Evolutionary conservation across 2,797 vertebrate genomes (phyloP).

Genomic region (Rallus crepitans): DNA sequence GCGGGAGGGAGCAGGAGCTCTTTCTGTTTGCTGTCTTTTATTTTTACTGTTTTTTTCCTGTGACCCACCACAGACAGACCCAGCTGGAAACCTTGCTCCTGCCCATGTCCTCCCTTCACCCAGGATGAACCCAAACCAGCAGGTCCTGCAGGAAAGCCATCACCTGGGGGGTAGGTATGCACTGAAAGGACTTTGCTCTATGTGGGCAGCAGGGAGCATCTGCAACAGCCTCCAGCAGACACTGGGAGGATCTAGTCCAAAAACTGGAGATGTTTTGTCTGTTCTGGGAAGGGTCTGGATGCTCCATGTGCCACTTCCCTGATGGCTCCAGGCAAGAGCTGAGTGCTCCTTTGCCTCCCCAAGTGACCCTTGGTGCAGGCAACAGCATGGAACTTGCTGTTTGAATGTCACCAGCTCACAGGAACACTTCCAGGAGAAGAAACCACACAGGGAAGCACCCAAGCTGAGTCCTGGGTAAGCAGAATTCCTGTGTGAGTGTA

Average conservation of each 20-base stretch:
- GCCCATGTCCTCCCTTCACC: not conserved
- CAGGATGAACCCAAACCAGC: not conserved
- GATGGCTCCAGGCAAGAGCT: rapidly evolving
- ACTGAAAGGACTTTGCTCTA: not conserved
- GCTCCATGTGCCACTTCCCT: not conserved
- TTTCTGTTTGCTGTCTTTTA: too few species aligned
- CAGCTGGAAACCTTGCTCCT: not conserved
- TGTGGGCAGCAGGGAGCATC: not conserved
- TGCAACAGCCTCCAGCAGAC: not conserved
- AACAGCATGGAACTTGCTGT: not conserved
- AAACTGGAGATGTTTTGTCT: not conserved
- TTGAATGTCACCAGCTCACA: not conserved
- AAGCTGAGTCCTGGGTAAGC: not conserved
- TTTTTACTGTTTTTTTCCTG: not conserved
- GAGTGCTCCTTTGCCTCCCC: not conserved
- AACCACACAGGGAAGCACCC: not conserved
- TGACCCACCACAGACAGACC: not conserved
- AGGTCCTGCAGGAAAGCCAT: not conserved
- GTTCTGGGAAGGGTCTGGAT: not conserved
- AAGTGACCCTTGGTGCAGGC: rapidly evolving
- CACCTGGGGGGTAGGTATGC: too few species aligned
- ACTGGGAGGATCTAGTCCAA: not conserved
- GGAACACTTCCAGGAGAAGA: constrained; percentile 3
- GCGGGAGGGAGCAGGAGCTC: not conserved
- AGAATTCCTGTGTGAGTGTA: not conserved